phyloP scores from a whole-genome alignment of 2,113 vertebrate genomes.

The Corvus moneduloides region DNA sequence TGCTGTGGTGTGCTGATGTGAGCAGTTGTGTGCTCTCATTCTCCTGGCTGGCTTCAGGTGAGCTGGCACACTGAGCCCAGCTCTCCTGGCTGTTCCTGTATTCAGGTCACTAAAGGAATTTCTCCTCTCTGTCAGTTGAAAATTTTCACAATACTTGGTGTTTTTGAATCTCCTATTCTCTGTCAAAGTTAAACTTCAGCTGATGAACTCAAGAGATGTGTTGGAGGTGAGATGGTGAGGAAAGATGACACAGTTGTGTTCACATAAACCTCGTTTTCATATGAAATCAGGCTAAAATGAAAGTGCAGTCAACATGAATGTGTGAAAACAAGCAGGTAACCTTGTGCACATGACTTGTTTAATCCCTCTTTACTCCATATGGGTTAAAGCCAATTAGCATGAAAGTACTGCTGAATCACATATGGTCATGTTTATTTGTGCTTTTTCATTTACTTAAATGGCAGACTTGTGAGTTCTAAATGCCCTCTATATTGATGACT shows the following conservation, averaged over 20 bases:
- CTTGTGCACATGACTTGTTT: conserved; percentile 75
- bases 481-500: conserved; percentile 84
- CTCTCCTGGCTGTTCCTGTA: not conserved
- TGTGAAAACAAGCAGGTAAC: conserved; percentile 80
- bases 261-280: not conserved
- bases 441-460: conserved; percentile 92
- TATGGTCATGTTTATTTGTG: conserved; percentile 86
- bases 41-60: not conserved
- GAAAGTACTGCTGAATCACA: conserved; percentile 83
- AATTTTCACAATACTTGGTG: not conserved
- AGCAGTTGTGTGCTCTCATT: not conserved
- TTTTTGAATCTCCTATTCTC: not conserved
- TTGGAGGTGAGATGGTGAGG: not conserved
- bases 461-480: conserved; percentile 81
- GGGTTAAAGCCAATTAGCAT: conserved; percentile 84
- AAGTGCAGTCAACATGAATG: conserved; percentile 36
- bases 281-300: not conserved
- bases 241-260: not conserved
- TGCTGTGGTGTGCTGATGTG: not conserved
- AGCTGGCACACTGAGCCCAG: not conserved
- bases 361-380: conserved; percentile 74
- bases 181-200: not conserved
- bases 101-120: not conserved
- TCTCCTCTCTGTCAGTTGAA: not conserved
- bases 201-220: not conserved